Base-by-base conservation (phyloP, 1,140 invertebrate genomes). In the Rhopalosiphum maidis region DNA sequence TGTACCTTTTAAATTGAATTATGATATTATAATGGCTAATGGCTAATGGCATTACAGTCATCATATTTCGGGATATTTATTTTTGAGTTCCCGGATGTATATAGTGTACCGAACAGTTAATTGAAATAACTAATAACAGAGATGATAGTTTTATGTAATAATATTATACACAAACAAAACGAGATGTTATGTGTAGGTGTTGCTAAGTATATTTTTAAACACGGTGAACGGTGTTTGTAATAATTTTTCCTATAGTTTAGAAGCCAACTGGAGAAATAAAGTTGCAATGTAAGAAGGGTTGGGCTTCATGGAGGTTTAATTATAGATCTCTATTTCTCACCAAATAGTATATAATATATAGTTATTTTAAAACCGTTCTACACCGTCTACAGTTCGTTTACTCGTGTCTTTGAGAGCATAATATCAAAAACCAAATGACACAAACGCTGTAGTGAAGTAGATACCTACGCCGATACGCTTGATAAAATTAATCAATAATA, bases 231-330 rank as follows among this genome's bases (percentile, higher is more conserved):
- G 35, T 22, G n/a, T 37, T 35, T 83, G 77, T 37, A 83, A 83
- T 83, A 37, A 83, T 83, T 37, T 83, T 37, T 83, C 35, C 5
- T 37, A 30, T 87, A 21, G 43, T n/a, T 87, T 48, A 46, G 86
- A 48, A 35, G 87, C 87, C 87, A 22, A 30, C 87, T 89, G 87
- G 87, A 89, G 87, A 89, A 89, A 89, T 35, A 22, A 89, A 37
- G 51, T n/a, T 11, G 22, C 37, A 41, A 15, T 25, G 25, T 46
- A 43, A 18, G 48, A 37, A 89, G 48, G 48, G 48, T 54, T 23
- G 15, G 46, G 23, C 41, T 48, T 23, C 46, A 85, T n/a, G 46
- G 46, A 30, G 48, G 48, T 89, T 89, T 89, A 89, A 89, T 89
- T 25, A 89, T 89, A 89, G 87, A 89, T 54, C 21, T 30, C 9